Evolutionary conservation across 2,113 vertebrate genomes (phyloP).

Genomic region (Halcyon senegalensis): DNA sequence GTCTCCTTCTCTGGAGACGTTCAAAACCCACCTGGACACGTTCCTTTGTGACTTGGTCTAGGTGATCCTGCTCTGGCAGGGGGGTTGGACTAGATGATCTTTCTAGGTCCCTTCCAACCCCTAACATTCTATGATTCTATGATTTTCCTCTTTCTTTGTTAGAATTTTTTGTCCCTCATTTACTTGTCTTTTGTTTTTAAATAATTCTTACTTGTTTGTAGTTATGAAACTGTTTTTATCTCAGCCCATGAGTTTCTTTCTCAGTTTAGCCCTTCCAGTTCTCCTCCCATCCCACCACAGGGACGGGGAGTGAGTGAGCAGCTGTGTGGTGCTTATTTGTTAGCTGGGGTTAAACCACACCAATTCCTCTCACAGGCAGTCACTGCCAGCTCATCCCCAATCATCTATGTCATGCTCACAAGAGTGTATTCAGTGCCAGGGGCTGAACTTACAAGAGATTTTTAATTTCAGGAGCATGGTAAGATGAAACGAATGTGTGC

Average conservation of each 20-base stretch:
- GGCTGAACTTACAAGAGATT: background rate
- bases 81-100: too few relatives aligned
- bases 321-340: background rate
- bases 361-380: background rate
- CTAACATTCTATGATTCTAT: too few relatives aligned
- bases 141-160: background rate
- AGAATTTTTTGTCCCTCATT: background rate
- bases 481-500: background rate
- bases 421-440: background rate
- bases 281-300: accelerated
- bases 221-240: background rate
- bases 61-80: too few relatives aligned
- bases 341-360: background rate
- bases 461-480: background rate
- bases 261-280: background rate
- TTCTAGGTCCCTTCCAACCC: too few relatives aligned
- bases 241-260: background rate
- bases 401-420: background rate
- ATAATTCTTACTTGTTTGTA: background rate
- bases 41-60: too few relatives aligned
- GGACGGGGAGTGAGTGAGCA: too few relatives aligned
- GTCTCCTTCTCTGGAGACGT: too few relatives aligned
- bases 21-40: too few relatives aligned
- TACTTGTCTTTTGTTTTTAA: background rate
- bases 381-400: background rate